Evolutionary conservation across 1,140 invertebrate species (phyloP).

Genomic region (Antheraea mylitta): DNA sequence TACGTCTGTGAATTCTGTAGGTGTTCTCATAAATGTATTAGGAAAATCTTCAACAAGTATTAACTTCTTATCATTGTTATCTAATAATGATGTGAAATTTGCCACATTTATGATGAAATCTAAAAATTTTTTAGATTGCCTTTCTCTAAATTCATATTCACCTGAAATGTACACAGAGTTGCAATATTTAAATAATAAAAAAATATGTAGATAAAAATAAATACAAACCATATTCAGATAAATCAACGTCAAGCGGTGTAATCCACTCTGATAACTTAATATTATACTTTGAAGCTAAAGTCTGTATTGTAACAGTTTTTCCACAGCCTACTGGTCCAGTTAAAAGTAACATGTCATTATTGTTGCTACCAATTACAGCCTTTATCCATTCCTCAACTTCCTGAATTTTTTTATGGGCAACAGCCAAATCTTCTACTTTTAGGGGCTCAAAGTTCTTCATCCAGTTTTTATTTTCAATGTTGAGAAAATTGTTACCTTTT

Average conservation of each 20-base stretch:
- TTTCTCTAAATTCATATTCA: conserved; percentile 69
- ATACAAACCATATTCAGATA: conserved; percentile 63
- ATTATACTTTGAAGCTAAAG: conserved; percentile 80
- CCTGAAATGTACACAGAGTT: conserved; percentile 42
- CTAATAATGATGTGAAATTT: conserved; percentile 83
- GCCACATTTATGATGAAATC: conserved; percentile 85
- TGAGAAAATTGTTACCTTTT: not conserved
- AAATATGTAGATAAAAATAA: conserved; percentile 5
- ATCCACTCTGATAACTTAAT: conserved; percentile 85
- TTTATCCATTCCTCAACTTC: conserved; percentile 81
- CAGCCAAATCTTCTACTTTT: conserved; percentile 78
- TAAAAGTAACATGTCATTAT: conserved; percentile 81
- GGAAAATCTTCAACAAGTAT: conserved; percentile 88
- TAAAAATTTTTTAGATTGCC: conserved; percentile 83
- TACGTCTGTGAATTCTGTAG: conserved; percentile 80
- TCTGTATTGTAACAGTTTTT: conserved; percentile 82
- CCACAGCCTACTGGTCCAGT: conserved; percentile 86
- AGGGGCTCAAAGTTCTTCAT: conserved; percentile 79
- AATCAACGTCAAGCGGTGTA: conserved; percentile 82
- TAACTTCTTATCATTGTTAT: conserved; percentile 78
- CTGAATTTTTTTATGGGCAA: conserved; percentile 82
- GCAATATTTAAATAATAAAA: not conserved
- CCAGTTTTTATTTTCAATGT: conserved; percentile 16
- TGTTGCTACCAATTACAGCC: conserved; percentile 46
- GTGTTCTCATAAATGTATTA: conserved; percentile 82